phyloP scores from a whole-genome alignment of 2,888 invertebrate species.

The Graphium colonna region DNA sequence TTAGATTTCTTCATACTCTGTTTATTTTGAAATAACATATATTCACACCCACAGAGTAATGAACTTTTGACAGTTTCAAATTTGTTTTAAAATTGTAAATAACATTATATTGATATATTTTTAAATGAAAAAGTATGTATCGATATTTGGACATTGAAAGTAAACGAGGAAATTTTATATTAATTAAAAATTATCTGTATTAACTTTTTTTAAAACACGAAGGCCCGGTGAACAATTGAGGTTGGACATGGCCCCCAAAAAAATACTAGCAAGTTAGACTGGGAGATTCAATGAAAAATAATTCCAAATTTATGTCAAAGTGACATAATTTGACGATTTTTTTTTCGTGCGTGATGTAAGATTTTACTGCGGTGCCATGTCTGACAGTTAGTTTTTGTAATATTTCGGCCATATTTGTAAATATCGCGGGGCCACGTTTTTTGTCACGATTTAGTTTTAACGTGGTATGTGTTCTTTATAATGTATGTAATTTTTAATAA shows the following conservation, averaged over 20 bases:
- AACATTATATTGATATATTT: too few species aligned
- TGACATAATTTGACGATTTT: neutral
- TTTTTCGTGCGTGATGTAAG: neutral
- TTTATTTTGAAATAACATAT: too few species aligned
- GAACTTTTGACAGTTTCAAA: neutral
- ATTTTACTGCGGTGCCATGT: too few species aligned
- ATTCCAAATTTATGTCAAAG: neutral
- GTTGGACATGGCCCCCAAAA: neutral
- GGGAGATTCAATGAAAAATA: too few species aligned
- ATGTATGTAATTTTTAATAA: conserved; percentile 14
- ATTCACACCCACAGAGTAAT: neutral
- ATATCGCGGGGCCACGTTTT: conserved; percentile 27
- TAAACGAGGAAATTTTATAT: neutral
- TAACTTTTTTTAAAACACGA: neutral
- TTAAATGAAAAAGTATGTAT: too few species aligned
- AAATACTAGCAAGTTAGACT: too few species aligned
- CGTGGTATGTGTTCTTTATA: conserved; percentile 27
- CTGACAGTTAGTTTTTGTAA: conserved; percentile 1
- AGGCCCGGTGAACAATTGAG: neutral
- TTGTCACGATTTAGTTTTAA: conserved; percentile 22
- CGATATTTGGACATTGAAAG: too few species aligned
- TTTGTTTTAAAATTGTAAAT: neutral
- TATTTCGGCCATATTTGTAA: conserved; percentile 24
- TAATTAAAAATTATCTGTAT: neutral
- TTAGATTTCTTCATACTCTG: too few species aligned